Conservation (phyloP, 2,113 vertebrate species). For the Tragelaphus imberbis region DNA sequence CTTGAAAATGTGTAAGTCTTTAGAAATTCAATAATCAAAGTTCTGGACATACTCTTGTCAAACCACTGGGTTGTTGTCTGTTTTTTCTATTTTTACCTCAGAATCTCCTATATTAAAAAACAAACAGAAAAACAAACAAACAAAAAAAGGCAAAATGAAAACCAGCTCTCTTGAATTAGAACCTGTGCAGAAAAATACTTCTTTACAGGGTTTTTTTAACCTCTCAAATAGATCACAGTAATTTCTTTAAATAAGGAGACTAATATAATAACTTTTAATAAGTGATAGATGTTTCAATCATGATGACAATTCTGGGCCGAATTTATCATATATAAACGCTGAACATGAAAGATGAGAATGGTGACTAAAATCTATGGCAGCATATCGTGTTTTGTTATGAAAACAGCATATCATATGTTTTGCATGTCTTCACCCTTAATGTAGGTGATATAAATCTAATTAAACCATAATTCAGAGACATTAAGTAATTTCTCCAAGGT, state of each 20-base stretch:
- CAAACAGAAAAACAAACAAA: not conserved
- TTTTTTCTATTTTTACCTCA: not conserved
- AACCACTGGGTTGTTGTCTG: not conserved
- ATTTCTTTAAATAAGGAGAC: not conserved
- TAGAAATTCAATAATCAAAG: not conserved
- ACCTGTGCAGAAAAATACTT: not conserved
- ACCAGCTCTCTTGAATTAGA: not conserved
- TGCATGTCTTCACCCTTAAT: not conserved
- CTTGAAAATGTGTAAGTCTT: not conserved
- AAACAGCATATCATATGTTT: not conserved
- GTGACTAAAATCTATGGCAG: not conserved
- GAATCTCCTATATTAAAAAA: not conserved
- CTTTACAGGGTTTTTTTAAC: not conserved
- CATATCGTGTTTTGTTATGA: not conserved
- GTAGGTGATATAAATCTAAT: conserved; percentile 1
- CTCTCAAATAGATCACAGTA: not conserved
- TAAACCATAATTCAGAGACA: conserved; percentile 3
- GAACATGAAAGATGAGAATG: not conserved
- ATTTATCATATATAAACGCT: conserved; percentile 3
- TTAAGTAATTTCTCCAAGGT: not conserved
- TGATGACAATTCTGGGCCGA: not conserved
- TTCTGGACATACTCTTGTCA: not conserved
- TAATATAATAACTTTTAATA: not conserved
- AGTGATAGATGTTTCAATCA: not conserved
- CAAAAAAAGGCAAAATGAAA: not conserved